These are phyloP conservation scores for Drosophila melanosoma DNA, from an alignment of 2,888 invertebrate genomes.

Conservation along the genomic window DNA sequence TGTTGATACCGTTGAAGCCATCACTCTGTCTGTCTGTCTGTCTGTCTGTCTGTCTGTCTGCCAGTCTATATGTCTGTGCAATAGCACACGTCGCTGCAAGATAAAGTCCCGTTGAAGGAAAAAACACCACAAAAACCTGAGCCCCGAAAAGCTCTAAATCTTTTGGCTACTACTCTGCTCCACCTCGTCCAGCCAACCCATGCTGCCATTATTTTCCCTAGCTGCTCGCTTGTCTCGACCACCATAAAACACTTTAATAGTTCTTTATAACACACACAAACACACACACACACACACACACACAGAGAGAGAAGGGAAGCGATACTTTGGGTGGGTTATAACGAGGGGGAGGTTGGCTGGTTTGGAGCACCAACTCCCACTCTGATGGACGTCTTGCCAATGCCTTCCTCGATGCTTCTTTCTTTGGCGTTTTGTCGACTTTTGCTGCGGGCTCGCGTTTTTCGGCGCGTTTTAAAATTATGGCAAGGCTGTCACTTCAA, in stretches of 20 bases:
- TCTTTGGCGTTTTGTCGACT: conserved; percentile 42
- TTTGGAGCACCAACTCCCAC: conserved; percentile 4
- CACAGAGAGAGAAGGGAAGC: background rate
- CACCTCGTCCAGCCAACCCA: conserved; percentile 60
- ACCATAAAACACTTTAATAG: conserved; percentile 85
- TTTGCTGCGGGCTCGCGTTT: conserved; percentile 53
- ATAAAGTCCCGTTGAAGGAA: conserved; percentile 59
- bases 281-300: conserved; percentile 7
- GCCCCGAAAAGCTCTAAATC: conserved; percentile 67
- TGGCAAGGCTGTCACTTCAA: conserved; percentile 73
- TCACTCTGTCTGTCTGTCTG: conserved; percentile 23
- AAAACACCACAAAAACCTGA: conserved; percentile 63
- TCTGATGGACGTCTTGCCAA: conserved; percentile 60
- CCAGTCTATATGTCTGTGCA: conserved; percentile 7
- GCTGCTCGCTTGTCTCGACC: conserved; percentile 82
- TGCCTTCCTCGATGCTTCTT: conserved; percentile 54
- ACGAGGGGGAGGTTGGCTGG: background rate
- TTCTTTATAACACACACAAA: conserved; percentile 67
- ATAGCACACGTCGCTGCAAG: conserved; percentile 54
- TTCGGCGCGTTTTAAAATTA: conserved; percentile 72
- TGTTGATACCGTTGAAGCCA: conserved; percentile 16
- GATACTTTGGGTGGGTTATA: conserved; percentile 1
- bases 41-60: conserved; percentile 8
- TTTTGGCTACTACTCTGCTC: conserved; percentile 36
- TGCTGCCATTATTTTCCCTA: conserved; percentile 83